Evolutionary conservation across 2,888 invertebrate species (phyloP), one percentile per base, ranked within the genome.

Genomic region (Eugnorisma glareosa): DNA sequence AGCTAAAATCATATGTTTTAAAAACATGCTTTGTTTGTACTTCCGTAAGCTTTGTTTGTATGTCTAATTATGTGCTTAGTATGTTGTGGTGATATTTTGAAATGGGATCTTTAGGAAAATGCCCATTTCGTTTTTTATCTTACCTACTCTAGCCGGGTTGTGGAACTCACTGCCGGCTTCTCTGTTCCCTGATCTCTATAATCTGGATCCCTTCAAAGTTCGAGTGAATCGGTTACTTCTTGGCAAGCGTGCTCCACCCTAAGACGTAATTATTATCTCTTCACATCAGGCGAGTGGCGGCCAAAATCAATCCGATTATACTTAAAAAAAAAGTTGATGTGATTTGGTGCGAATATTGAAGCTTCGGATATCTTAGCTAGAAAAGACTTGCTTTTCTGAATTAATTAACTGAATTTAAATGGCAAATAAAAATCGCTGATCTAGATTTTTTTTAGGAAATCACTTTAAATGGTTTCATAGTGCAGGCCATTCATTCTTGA

Each of bases 11-110:
- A 87, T 69, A 81, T 87, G 89, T 88, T 78, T 88, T 85, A 86
- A 86, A 86, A 86, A 86, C 85, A 78, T 35, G 35, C 78, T 75
- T 75, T 91, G 90, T 92, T 91, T 92, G 90, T 84, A 87, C 85
- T 92, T 91, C 90, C 89, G 90, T 67, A 75, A 79, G 82, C 85
- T 87, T 68, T 89, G 89, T 92, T 92, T 91, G 89, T 75, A 84
- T 78, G 77, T 87, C 83, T 89, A 91, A 91, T 92, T 88, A 90
- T 91, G 86, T 82, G 70, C 81, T 77, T 63, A 68, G 43, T 63
- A 73, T 85, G 88, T 77, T 79, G 78, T 67, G 2, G 85, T 64
- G n/a, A 4, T n/a, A 45, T 15, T 67, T 5, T 0, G n/a, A 57
- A 82, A 51, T 67, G 11, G 40, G 76, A 59, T 2, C 24, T 57